These are phyloP conservation scores for Halcyon badia DNA, from an alignment of 2,797 vertebrate species.

Conservation along the genomic window DNA sequence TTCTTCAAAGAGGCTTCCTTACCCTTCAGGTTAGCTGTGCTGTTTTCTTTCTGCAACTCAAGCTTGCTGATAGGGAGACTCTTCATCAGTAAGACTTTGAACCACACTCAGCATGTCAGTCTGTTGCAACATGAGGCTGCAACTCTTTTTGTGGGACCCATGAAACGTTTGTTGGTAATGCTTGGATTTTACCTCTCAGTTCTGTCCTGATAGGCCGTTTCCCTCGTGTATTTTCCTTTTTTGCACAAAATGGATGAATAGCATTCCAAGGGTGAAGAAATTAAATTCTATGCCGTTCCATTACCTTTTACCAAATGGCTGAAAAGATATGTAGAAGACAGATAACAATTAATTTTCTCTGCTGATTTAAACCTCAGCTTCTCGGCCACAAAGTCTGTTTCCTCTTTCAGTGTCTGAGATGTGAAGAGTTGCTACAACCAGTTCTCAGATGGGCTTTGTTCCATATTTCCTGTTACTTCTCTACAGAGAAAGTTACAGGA, in stretches of 20 bases:
- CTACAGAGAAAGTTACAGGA: background rate
- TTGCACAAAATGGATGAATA: background rate
- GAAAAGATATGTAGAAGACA: background rate
- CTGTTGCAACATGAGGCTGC: accelerated
- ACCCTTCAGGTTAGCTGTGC: background rate
- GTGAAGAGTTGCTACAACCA: background rate
- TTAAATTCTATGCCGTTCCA: background rate
- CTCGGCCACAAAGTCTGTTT: background rate
- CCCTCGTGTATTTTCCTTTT: background rate
- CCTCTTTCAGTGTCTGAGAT: background rate
- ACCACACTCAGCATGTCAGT: background rate
- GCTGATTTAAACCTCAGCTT: background rate
- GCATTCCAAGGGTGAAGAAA: background rate
- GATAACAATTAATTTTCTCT: background rate
- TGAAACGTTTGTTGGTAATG: background rate
- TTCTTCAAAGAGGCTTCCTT: background rate
- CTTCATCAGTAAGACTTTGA: background rate
- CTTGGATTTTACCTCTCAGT: background rate
- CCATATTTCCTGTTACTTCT: background rate
- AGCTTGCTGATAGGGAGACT: background rate
- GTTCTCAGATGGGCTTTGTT: background rate
- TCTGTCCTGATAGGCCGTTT: background rate
- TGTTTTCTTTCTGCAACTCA: background rate
- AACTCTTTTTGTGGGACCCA: background rate
- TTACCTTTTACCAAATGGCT: background rate